Evolutionary conservation across 1,140 invertebrate genomes (phyloP), one percentile per base, ranked within the genome.

Genomic region (Olivierus martensii): DNA sequence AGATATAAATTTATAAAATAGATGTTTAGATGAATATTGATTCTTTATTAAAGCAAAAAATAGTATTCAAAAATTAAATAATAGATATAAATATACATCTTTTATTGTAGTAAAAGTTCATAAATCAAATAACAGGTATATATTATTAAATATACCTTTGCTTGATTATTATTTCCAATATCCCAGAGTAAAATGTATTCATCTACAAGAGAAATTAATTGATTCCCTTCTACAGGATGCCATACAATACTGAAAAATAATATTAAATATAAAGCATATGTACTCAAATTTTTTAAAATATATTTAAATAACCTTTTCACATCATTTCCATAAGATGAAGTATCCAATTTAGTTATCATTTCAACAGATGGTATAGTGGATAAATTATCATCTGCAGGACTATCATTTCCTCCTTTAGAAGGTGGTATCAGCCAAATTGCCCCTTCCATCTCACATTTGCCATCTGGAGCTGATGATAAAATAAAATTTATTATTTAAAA

Each of bases 221-320:
- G 78, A 21, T 74, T 75, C 14, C 70, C 69, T 59, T 91, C 84
- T n/a, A 72, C 82, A 1, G 87, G 86, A 71, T 94, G 87, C 75
- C 90, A 92, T 63, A 62, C 46, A n/a, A 49, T 42, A 46, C 38
- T 53, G 9, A 28, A 28, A 28, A 49, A 28, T 28, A 28, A 35
- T 17, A 43, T 38, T 41, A 17, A 37, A 43, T 15, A 7, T 15
- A n/a, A 14, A 9, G 38, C 46, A 28, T 35, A 28, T 4, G 81
- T 77, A 7, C 79, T n/a, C n/a, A n/a, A n/a, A n/a, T n/a, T n/a
- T n/a, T n/a, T n/a, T n/a, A 9, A 76, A 49, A 69, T 55, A 80
- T 83, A 28, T 28, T 28, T 28, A 28, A 28, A 28, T 28, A 28
- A 28, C 28, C 28, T 28, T 69, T 83, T 85, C 2, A 89, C 76